Conservation (phyloP, 1,140 invertebrate species). For the Micrasema minimum region DNA sequence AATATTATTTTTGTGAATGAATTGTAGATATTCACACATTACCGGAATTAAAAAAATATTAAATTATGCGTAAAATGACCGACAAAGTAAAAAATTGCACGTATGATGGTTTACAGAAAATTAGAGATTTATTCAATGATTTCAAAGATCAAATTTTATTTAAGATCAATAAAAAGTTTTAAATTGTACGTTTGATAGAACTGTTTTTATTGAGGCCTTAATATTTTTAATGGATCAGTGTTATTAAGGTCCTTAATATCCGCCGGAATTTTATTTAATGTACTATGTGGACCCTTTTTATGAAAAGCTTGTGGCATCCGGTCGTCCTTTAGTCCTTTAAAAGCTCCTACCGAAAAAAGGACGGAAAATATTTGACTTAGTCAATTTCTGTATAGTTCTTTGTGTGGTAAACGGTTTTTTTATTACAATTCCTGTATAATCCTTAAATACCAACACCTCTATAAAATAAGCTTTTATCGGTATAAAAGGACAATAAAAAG, state of each 20-base stretch:
- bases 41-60: too few relatives aligned
- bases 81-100: too few relatives aligned
- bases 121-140: too few relatives aligned
- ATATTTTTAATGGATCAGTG: neutral
- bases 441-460: conserved; percentile 22
- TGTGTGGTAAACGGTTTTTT: conserved; percentile 15
- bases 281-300: neutral
- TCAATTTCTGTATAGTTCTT: conserved; percentile 5
- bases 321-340: conserved; percentile 20
- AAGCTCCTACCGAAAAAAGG: neutral
- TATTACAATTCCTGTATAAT: conserved; percentile 15
- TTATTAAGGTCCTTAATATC: conserved; percentile 29
- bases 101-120: too few relatives aligned
- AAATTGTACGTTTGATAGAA: too few relatives aligned
- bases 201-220: too few relatives aligned
- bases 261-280: conserved; percentile 46
- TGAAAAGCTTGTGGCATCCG: conserved; percentile 32
- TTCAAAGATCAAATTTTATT: too few relatives aligned
- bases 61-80: too few relatives aligned
- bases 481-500: conserved; percentile 6
- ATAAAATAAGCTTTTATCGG: conserved; percentile 34
- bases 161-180: too few relatives aligned
- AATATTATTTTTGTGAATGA: too few relatives aligned
- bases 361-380: conserved; percentile 13
- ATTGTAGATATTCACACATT: too few relatives aligned